phyloP scores from a whole-genome alignment of 2,113 vertebrate genomes.

The Eupsittula cactorum region DNA sequence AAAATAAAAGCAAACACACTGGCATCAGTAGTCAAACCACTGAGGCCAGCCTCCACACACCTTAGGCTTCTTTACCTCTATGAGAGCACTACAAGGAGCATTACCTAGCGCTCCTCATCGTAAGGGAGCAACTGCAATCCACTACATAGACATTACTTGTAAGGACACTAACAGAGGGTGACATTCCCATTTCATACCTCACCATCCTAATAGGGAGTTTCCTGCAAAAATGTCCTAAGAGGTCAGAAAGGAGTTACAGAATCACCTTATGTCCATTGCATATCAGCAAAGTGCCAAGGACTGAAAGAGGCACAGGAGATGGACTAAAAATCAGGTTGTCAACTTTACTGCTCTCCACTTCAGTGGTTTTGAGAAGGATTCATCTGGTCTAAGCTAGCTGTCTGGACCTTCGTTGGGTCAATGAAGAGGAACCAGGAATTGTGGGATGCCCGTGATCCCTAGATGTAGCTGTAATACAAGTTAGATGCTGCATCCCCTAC shows the following conservation, averaged over 20 bases:
- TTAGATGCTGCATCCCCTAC: not conserved
- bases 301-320: not conserved
- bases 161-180: not conserved
- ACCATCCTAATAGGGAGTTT: not conserved
- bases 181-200: not conserved
- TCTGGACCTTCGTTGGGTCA: not conserved
- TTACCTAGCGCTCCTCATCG: not conserved
- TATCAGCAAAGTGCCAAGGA: not conserved
- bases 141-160: not conserved
- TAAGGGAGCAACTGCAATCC: not conserved
- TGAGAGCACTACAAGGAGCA: not conserved
- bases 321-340: not conserved
- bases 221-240: not conserved
- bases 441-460: not conserved
- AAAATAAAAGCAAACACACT: not conserved
- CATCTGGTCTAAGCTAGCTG: not conserved
- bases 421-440: not conserved
- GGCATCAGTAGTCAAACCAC: not conserved
- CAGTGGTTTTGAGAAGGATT: not conserved
- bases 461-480: not conserved
- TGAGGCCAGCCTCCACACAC: rapidly evolving
- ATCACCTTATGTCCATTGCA: not conserved
- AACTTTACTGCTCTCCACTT: not conserved
- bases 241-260: not conserved
- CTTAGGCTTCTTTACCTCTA: not conserved